Percentiles rank a stretch among this genome's conserved stretches.
Evolutionary conservation across 2,797 vertebrate species (phyloP).

Genomic region (Hybognathus amarus): DNA sequence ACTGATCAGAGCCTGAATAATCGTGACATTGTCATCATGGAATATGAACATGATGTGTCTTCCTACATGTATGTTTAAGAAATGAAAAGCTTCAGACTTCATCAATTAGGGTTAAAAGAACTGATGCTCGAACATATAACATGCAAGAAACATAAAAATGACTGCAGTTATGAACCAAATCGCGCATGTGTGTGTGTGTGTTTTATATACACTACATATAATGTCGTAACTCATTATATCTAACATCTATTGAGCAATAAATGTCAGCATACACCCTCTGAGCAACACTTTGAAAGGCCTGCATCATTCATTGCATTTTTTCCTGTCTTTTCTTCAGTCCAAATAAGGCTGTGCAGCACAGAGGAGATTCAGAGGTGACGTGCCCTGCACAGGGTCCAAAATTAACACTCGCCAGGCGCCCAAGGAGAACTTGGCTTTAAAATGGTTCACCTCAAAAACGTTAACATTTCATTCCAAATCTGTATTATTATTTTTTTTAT

Average conservation of each 20-base stretch:
- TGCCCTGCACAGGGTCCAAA: background rate
- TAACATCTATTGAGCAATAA: background rate
- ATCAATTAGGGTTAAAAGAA: too few species aligned
- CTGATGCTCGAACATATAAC: too few species aligned
- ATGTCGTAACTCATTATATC: background rate
- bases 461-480: too few species aligned
- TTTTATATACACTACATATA: background rate
- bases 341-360: slow-evolving; percentile 40
- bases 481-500: background rate
- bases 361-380: background rate
- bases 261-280: background rate
- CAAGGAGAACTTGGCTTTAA: background rate
- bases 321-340: background rate
- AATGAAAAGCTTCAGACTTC: too few species aligned
- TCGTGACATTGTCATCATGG: too few species aligned
- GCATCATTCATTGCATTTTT: background rate
- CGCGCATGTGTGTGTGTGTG: too few species aligned
- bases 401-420: background rate
- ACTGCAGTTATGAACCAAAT: too few species aligned
- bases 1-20: too few species aligned
- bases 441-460: background rate
- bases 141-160: too few species aligned
- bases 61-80: too few species aligned
- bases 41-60: too few species aligned
- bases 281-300: background rate